phyloP scores from a whole-genome alignment of 2,797 vertebrate species.

The Fistularia tabacaria region DNA sequence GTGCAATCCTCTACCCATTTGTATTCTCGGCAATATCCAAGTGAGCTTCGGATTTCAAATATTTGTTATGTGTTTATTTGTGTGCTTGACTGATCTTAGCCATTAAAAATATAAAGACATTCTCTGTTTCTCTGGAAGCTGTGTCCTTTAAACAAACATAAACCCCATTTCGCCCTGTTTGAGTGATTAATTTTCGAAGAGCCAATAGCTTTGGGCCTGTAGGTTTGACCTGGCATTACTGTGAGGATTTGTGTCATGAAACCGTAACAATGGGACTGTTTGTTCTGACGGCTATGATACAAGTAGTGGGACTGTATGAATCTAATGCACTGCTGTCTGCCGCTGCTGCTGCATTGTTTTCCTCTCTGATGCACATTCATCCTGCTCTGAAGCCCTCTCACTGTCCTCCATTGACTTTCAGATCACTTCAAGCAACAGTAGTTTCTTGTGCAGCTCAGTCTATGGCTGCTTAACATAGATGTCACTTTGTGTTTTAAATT shows the following conservation, averaged over 20 bases:
- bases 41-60: too few relatives aligned
- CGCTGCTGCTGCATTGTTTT: conserved; percentile 17
- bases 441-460: conserved; percentile 28
- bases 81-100: too few relatives aligned
- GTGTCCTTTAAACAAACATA: too few relatives aligned
- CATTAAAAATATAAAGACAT: too few relatives aligned
- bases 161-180: too few relatives aligned
- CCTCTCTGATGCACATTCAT: conserved; percentile 43
- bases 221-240: conserved; percentile 13
- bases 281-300: conserved; percentile 40
- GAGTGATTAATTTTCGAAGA: too few relatives aligned
- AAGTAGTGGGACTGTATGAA: conserved; percentile 60
- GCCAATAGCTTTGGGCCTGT: neutral
- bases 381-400: conserved; percentile 27
- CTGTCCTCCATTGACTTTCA: conserved; percentile 24
- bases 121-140: too few relatives aligned
- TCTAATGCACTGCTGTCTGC: conserved; percentile 35
- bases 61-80: too few relatives aligned
- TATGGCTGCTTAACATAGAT: conserved; percentile 19
- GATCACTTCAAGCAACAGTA: conserved; percentile 18
- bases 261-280: conserved; percentile 41
- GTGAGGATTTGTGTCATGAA: conserved; percentile 20
- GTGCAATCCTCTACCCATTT: too few relatives aligned
- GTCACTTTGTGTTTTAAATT: too few relatives aligned
- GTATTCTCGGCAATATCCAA: too few relatives aligned